Conservation (phyloP, 1,140 invertebrate genomes). For the Archegozetes longisetosus region DNA sequence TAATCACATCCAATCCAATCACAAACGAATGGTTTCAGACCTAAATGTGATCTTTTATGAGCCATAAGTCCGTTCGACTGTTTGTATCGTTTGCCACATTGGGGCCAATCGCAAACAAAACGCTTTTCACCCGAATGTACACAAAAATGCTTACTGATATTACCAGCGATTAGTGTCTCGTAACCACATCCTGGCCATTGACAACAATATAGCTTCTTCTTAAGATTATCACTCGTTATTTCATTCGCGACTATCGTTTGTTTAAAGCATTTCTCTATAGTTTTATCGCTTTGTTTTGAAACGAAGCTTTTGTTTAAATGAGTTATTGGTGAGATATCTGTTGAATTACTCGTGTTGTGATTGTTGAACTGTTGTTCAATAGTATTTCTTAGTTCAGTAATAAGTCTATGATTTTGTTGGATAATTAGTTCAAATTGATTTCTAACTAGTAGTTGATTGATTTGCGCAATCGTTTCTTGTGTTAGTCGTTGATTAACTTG, state of each 20-base stretch:
- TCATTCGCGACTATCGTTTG: neutral
- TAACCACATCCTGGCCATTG: neutral
- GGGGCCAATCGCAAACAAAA: neutral
- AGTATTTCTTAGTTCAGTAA: neutral
- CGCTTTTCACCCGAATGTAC: neutral
- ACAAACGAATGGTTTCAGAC: neutral
- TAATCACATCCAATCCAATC: neutral
- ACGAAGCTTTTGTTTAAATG: neutral
- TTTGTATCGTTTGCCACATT: neutral
- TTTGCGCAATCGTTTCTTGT: neutral
- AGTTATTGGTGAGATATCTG: neutral
- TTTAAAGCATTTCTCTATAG: neutral
- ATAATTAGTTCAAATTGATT: neutral
- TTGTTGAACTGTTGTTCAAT: neutral
- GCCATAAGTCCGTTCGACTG: neutral
- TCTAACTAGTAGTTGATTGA: neutral
- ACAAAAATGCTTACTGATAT: neutral
- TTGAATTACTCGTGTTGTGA: neutral
- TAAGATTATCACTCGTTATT: neutral
- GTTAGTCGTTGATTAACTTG: neutral
- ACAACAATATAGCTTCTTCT: neutral
- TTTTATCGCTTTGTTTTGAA: neutral
- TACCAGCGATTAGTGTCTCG: neutral
- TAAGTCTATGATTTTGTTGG: neutral
- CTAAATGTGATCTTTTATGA: neutral